Base-by-base conservation (phyloP, 2,797 vertebrate genomes). In the Amazonetta brasiliensis region DNA sequence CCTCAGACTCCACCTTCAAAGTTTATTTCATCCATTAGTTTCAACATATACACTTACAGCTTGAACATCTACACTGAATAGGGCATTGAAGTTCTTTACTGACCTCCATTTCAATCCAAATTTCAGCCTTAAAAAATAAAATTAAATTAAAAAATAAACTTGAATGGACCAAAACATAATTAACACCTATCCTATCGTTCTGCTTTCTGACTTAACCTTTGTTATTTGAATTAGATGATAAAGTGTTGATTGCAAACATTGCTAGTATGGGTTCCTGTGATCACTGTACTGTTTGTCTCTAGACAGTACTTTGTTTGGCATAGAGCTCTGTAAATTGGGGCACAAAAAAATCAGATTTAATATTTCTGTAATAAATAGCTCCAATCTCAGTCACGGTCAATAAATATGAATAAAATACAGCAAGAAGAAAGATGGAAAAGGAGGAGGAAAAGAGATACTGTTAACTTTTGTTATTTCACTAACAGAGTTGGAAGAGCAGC, bases 191-290 rank as follows among this genome's bases (percentile, higher is more conserved):
- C 39, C 58, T 6, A 30, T 12, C 30, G 25, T 69, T 93, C 76
- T 46, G 44, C 48, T 77, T 68, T 95, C 87, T 31, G n/a, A 37
- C 56, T 94, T 92, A 30, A 66, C 83, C 60, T 83, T 87, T 80
- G 28, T 84, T 75, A 37, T 35, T 67, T 63, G 22, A 78, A 56
- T 60, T 94, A 28, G 41, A 43, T 60, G 31, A 50, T 84, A 62
- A 96, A 90, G 52, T 14, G 21, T 48, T 41, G 75, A 60, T n/a
- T 54, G 50, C 30, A 59, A 56, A 87, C 69, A 30, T 11, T 12
- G 30, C 41, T 76, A 48, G 33, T 76, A 69, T 48, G 50, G 62
- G 30, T 46, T 33, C 41, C n/a, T 74, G n/a, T 58, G 55, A 46
- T 33, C 55, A 11, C 22, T 33, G 22, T 19, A n/a, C 10, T 15